Evolutionary conservation across 2,113 vertebrate species (phyloP).

Genomic region (Boleophthalmus pectinirostris): DNA sequence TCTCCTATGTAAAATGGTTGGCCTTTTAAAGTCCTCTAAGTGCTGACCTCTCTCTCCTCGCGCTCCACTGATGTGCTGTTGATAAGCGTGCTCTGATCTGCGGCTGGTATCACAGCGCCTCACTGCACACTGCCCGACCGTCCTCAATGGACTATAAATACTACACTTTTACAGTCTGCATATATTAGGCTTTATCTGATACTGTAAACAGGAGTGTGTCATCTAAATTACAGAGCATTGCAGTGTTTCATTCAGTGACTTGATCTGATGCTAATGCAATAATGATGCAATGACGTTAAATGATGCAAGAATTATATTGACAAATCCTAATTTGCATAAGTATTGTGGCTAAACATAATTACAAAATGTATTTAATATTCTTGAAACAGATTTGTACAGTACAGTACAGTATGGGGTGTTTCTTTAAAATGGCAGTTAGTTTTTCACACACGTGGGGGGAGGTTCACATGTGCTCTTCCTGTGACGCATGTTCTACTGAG

Average conservation of each 20-base stretch:
- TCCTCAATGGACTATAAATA: constrained; percentile 25
- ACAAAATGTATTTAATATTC: background rate
- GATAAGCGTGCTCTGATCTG: constrained; percentile 69
- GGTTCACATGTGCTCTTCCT: constrained; percentile 30
- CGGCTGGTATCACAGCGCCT: constrained; percentile 22
- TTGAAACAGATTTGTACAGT: background rate
- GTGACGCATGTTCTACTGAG: constrained; percentile 39
- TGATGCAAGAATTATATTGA: background rate
- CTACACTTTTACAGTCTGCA: constrained; percentile 57
- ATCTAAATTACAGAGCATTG: background rate
- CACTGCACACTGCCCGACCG: constrained; percentile 22
- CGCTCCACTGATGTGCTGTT: constrained; percentile 67
- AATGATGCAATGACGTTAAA: background rate
- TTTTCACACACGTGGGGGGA: constrained; percentile 11
- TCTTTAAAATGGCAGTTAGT: constrained; percentile 20
- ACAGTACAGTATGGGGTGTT: constrained; percentile 6
- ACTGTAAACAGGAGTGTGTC: background rate
- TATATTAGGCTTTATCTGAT: constrained; percentile 11
- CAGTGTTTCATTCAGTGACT: background rate
- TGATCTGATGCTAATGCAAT: background rate
- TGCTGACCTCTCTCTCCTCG: constrained; percentile 57
- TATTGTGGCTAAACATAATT: background rate
- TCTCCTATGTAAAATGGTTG: constrained; percentile 42
- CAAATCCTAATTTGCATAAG: background rate
- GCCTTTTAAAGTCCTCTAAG: constrained; percentile 70